Base-by-base conservation (phyloP, 2,888 invertebrate species). In the Dione juno region DNA sequence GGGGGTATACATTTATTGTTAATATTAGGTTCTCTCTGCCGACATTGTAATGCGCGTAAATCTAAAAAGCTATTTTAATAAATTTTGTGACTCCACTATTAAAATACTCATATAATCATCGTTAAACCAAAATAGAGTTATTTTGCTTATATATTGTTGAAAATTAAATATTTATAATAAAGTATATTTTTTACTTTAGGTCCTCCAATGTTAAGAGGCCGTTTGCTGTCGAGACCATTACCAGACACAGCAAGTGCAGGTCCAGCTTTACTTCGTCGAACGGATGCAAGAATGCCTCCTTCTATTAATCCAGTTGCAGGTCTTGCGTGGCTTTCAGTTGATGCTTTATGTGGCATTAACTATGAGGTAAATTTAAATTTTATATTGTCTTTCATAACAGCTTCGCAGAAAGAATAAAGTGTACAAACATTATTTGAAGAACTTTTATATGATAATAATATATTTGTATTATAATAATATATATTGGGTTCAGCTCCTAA, bases 321-420 rank as follows among this genome's bases (percentile, higher is more conserved):
- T 1, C 93, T 97, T 74, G 96, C 96, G n/a, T 98, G 97, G 97
- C 88, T 96, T 10, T 95, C 96, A 0, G 95, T 98, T 0, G 97
- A 97, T 82, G 94, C 94, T 8, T 95, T 97, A 61, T 98, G 97
- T 81, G 96, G 96, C 79, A 87, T 97, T 21, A 96, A 97, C 82
- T 98, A 97, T 81, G 97, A 97, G 87, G 95, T 96, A 71, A 50
- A 7, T 28, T 53, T 16, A 14, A 41, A 2, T 59, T 41, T 21
- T 19, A 11, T 16, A 54, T 14, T 35, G 3, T 66, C 35, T 11
- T 1, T n/a, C 9, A 48, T 10, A 9, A 10, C 10, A 10, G n/a
- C n/a, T 48, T 48, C 9, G 48, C 28, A 28, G 28, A 28, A 28
- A 28, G 28, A 28, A 28, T 2, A 2, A 28, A 28, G 5, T 28